Base-by-base conservation (phyloP, 2,797 vertebrate species). In the Sebastes ruberrimus region DNA sequence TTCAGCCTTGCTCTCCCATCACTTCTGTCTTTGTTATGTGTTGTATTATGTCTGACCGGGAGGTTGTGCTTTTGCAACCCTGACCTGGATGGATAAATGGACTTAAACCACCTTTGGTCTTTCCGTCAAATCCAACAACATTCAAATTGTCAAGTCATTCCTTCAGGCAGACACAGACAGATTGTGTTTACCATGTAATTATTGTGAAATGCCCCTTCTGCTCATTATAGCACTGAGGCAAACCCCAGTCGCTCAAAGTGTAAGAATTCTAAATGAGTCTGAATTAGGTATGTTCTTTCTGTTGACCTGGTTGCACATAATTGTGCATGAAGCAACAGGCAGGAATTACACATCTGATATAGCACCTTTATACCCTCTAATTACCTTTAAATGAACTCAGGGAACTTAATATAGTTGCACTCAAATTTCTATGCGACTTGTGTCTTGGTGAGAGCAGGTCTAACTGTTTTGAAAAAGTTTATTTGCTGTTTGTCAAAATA, bases 151-250 rank as follows among this genome's bases (percentile, higher is more conserved):
- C 13, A 53, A 30, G 27, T 67, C 23, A 7, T 74, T 62, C 60
- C 49, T 60, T 42, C 6, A 60, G 10, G 61, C 78, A 67, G 56
- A 74, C 20, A 46, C 22, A 76, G 25, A 61, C 55, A 69, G 16
- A 16, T 52, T 33, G 16, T 75, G 56, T 87, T 85, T 78, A 57
- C 9, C 10, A 10, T 79, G 46, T 33, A 78, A 71, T 81, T 69
- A 68, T 42, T 76, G 38, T 78, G 55, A 82, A 84, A 83, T 35
- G 52, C 9, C 6, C 73, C 52, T 63, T 10, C 4, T 27, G 59
- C 56, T 83, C 49, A 75, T 71, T 80, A 49, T 16, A 76, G 42
- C 71, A 22, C 10, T 16, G 6, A 80, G 14, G 32, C 8, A 73
- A 79, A 71, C 14, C 33, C 18, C 20, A 46, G 68, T 68, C 1